Conservation (phyloP, 2,888 invertebrate species). For the Laothoe populi region DNA sequence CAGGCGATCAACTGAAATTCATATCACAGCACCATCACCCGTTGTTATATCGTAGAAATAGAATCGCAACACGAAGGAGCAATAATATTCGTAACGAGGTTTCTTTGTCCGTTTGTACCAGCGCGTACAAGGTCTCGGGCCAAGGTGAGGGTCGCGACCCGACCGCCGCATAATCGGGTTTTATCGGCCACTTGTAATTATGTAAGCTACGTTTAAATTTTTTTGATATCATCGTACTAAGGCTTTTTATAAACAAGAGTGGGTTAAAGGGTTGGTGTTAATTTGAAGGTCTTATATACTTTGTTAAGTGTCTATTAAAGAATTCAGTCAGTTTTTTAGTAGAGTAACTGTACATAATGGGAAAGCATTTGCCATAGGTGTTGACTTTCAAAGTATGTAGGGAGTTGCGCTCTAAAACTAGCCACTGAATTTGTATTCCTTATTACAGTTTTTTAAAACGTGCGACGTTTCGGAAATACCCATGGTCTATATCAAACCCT, state of each 20-base stretch:
- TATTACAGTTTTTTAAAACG: too few species aligned
- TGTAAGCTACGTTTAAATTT: constrained; percentile 22
- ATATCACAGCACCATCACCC: neutral
- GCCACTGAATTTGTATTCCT: too few species aligned
- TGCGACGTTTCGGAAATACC: too few species aligned
- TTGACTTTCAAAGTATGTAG: too few species aligned
- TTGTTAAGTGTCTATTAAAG: neutral
- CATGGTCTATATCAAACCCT: too few species aligned
- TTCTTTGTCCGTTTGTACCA: constrained; percentile 32
- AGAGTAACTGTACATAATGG: too few species aligned
- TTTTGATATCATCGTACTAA: constrained; percentile 3
- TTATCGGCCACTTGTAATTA: constrained; percentile 25
- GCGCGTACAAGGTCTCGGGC: constrained; percentile 29
- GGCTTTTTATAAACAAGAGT: neutral
- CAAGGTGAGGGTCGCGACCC: constrained; percentile 30
- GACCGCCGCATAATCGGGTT: constrained; percentile 28
- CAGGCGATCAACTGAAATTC: neutral
- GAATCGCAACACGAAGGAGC: constrained; percentile 30
- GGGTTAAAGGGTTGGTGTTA: neutral
- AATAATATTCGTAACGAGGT: constrained; percentile 32
- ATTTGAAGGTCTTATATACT: neutral
- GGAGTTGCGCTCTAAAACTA: too few species aligned
- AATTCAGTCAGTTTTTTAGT: too few species aligned
- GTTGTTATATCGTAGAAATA: constrained; percentile 26
- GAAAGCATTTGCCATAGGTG: too few species aligned